Base-by-base conservation (phyloP, 2,888 invertebrate species). In the Limnephilus auricula region DNA sequence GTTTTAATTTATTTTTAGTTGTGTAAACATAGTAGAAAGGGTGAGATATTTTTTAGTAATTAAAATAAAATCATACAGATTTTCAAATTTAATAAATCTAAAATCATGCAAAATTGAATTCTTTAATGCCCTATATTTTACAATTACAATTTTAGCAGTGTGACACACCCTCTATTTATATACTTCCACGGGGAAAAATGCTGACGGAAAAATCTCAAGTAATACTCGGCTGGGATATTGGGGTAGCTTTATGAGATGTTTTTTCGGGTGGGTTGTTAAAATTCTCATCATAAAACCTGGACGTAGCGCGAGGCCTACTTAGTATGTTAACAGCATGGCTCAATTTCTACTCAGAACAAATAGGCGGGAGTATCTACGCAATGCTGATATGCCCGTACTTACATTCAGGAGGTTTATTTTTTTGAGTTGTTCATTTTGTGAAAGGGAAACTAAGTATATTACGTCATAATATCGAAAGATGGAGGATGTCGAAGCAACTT, bases 261-360 rank as follows among this genome's bases (percentile, higher is more conserved):
- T 85, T 85, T 40, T n/a, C 30, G 40, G 85, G 85, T n/a, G 30
- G 30, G 40, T 85, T 30, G 85, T 45, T 40, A 85, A 85, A 85
- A 50, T 85, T 85, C 85, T 30, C 34, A 40, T 85, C 85, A 85
- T 85, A 85, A 85, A 85, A 37, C 45, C 40, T 30, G 30, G 18
- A 30, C 85, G 85, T 85, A 40, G 31, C 32, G 85, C 25, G 34
- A 83, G 85, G 30, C 10, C 85, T 40, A 45, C n/a, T 85, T 45
- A 34, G 40, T 85, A 37, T 85, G 45, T 85, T 34, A 83, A 83
- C 83, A 32, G 83, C 25, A 31, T 65, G 65, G 25, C 65, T 65
- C 65, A n/a, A 65, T 65, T 65, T 65, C 65, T 65, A 65, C 65
- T 65, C 65, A 65, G 65, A 65, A 65, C 65, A 65, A 65, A 65